phyloP scores from a whole-genome alignment of 2,113 vertebrate genomes.

The Fregetta grallaria region DNA sequence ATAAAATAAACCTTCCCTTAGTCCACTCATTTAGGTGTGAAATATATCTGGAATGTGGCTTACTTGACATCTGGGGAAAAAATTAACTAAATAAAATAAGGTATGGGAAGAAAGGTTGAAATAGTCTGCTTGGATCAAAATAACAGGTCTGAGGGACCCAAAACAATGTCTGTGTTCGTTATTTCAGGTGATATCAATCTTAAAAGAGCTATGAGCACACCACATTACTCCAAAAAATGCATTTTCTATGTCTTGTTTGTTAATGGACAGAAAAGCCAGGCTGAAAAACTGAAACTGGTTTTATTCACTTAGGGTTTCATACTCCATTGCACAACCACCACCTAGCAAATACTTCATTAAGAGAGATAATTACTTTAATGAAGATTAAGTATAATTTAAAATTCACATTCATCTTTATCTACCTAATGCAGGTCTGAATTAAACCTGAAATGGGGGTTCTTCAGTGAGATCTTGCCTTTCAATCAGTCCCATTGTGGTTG shows the following conservation, averaged over 20 bases:
- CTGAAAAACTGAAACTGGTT: slow-evolving; percentile 64
- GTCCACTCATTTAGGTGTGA: slow-evolving; percentile 32
- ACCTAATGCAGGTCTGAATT: slow-evolving; percentile 49
- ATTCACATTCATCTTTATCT: slow-evolving; percentile 67
- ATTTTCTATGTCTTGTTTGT: slow-evolving; percentile 54
- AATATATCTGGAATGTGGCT: not conserved
- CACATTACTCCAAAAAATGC: not conserved
- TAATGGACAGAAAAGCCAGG: slow-evolving; percentile 44
- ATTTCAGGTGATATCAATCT: not conserved
- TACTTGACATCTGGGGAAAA: not conserved
- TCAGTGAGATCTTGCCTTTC: not conserved
- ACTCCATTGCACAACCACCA: slow-evolving; percentile 59
- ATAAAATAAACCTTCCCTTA: slow-evolving; percentile 15
- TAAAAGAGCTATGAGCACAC: not conserved
- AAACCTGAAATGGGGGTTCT: not conserved
- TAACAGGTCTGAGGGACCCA: not conserved
- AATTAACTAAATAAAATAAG: not conserved
- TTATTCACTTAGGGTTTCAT: slow-evolving; percentile 65
- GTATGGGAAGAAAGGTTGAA: not conserved
- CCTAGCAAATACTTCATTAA: slow-evolving; percentile 69
- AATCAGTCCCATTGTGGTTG: not conserved
- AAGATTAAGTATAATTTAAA: slow-evolving; percentile 71
- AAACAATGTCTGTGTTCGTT: not conserved
- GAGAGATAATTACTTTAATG: slow-evolving; percentile 66
- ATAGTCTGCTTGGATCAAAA: not conserved